phyloP scores from a whole-genome alignment of 2,113 vertebrate genomes.

The Pimephales promelas region DNA sequence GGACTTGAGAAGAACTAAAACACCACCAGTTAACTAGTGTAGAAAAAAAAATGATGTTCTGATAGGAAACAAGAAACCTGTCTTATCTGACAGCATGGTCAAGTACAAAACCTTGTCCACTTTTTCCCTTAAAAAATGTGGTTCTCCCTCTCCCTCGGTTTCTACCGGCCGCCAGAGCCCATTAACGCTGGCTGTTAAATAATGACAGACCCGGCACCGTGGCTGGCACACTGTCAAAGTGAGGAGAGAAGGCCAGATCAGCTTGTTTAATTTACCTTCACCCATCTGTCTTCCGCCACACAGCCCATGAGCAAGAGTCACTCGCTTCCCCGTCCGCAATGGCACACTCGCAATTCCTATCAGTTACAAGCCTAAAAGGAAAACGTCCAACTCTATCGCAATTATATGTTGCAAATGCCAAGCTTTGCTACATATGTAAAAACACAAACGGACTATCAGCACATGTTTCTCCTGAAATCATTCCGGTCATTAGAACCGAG shows the following conservation, averaged over 20 bases:
- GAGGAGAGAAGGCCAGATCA: constrained; percentile 22
- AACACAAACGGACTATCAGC: background rate
- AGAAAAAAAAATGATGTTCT: background rate
- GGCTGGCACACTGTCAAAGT: constrained; percentile 38
- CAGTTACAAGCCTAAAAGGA: constrained; percentile 19
- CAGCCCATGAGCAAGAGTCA: constrained; percentile 15
- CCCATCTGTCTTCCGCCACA: constrained; percentile 21
- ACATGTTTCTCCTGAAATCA: constrained; percentile 3
- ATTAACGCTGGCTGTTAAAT: constrained; percentile 46
- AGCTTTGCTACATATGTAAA: background rate
- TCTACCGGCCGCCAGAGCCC: constrained; percentile 21
- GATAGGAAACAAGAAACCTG: constrained; percentile 24
- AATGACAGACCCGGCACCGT: constrained; percentile 30
- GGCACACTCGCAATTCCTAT: background rate
- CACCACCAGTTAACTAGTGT: background rate
- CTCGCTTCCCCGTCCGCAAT: background rate
- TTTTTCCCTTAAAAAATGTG: background rate
- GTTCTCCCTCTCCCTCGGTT: background rate
- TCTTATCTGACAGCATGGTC: background rate
- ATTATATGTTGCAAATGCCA: background rate
- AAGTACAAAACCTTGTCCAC: background rate
- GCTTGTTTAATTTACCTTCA: constrained; percentile 52
- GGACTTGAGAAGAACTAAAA: background rate
- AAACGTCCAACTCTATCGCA: background rate
- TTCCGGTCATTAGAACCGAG: constrained; percentile 2